Conservation (phyloP, 2,888 invertebrate species). For the Mycalesis mineus region DNA sequence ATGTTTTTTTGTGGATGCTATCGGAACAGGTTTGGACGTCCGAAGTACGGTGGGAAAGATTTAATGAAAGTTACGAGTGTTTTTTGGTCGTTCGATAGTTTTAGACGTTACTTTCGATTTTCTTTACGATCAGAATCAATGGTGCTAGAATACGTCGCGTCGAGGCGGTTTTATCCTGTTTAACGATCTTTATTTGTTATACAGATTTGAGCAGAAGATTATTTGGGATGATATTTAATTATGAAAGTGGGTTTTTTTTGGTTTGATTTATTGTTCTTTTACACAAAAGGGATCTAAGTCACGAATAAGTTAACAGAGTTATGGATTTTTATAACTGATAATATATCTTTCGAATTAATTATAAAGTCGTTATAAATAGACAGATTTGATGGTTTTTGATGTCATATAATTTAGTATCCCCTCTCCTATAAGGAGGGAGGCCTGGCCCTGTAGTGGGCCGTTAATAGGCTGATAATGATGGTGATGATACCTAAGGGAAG, state of each 20-base stretch:
- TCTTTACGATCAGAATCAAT: slow-evolving; percentile 13
- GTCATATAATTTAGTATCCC: too few relatives aligned
- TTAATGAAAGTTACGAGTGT: slow-evolving; percentile 64
- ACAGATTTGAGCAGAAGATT: slow-evolving; percentile 1
- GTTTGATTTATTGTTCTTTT: slow-evolving; percentile 4
- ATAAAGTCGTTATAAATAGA: too few relatives aligned
- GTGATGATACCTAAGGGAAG: too few relatives aligned
- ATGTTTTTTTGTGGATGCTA: slow-evolving; percentile 63
- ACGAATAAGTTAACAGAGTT: neutral
- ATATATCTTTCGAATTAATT: too few relatives aligned
- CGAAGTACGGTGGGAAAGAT: slow-evolving; percentile 60
- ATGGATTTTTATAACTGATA: too few relatives aligned
- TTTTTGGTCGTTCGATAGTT: slow-evolving; percentile 50
- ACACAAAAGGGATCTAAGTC: neutral
- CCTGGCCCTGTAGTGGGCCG: too few relatives aligned
- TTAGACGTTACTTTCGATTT: slow-evolving; percentile 64
- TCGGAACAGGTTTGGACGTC: slow-evolving; percentile 57
- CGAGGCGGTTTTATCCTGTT: slow-evolving; percentile 14
- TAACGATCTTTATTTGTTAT: slow-evolving; percentile 15
- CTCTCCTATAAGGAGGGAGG: too few relatives aligned
- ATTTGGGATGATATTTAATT: slow-evolving; percentile 15
- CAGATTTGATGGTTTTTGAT: too few relatives aligned
- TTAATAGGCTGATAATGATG: too few relatives aligned
- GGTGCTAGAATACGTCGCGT: slow-evolving; percentile 2
- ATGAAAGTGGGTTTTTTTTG: slow-evolving; percentile 9